These are phyloP conservation scores for Stenolophus ochropezus DNA, from an alignment of 2,888 invertebrate genomes.

Conservation along the genomic window DNA sequence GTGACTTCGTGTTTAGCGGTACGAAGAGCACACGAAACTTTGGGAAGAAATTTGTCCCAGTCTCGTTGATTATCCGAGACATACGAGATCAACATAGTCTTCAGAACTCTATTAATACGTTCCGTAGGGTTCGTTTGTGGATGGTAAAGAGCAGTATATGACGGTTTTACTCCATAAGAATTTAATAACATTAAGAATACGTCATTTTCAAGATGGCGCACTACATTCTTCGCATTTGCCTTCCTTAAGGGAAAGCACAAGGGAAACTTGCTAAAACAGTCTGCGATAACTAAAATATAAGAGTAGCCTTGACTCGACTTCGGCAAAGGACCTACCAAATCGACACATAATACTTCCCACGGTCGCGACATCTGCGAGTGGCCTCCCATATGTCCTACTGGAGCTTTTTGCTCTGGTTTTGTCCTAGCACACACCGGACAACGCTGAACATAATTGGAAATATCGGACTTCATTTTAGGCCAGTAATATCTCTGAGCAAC, in stretches of 20 bases:
- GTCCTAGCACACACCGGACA: conserved; percentile 63
- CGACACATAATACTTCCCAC: conserved; percentile 60
- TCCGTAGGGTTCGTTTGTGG: conserved; percentile 61
- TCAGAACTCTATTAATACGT: conserved; percentile 60
- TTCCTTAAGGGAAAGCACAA: conserved; percentile 60
- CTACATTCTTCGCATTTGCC: conserved; percentile 55
- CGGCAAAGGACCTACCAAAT: conserved; percentile 62
- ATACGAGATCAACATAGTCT: conserved; percentile 8
- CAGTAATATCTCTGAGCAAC: conserved; percentile 64
- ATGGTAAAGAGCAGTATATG: conserved; percentile 60
- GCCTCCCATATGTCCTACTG: conserved; percentile 63
- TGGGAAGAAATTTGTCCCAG: neutral
- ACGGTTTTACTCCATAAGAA: conserved; percentile 49
- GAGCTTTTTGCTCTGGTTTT: conserved; percentile 62
- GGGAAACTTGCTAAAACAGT: conserved; percentile 63
- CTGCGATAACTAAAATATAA: conserved; percentile 58
- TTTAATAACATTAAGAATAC: conserved; percentile 56
- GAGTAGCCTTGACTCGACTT: conserved; percentile 48
- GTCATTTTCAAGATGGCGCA: conserved; percentile 58
- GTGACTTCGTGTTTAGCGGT: conserved; percentile 1
- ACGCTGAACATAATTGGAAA: conserved; percentile 58
- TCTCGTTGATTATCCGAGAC: neutral
- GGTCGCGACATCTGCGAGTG: conserved; percentile 59
- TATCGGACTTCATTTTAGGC: conserved; percentile 65
- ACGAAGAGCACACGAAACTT: neutral